Evolutionary conservation across 2,113 vertebrate genomes (phyloP).

Genomic region (Enhydra lutris): DNA sequence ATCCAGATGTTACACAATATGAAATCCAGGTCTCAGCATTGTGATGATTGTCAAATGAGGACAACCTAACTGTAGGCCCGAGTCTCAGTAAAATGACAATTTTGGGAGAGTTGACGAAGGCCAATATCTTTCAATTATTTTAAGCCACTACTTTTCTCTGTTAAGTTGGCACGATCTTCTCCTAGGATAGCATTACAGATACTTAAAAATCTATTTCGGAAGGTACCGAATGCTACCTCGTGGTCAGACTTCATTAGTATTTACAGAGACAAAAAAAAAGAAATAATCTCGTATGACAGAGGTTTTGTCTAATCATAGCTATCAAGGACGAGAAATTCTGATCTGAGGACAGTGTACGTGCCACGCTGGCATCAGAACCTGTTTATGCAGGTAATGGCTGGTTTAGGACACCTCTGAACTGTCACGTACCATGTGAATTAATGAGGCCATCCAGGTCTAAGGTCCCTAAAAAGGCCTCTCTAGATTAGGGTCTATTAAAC

Average conservation of each 20-base stretch:
- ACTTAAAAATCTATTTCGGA: background rate
- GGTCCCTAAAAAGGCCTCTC: constrained; percentile 78
- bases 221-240: background rate
- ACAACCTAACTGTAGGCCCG: constrained; percentile 27
- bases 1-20: constrained; percentile 74
- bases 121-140: constrained; percentile 40
- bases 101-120: background rate
- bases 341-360: constrained; percentile 62
- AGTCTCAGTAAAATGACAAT: constrained; percentile 1
- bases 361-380: constrained; percentile 53
- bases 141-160: background rate
- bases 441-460: constrained; percentile 81
- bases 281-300: background rate
- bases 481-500: constrained; percentile 81
- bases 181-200: background rate
- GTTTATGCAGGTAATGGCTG: constrained; percentile 77
- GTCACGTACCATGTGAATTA: constrained; percentile 82
- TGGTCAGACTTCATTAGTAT: background rate
- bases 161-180: background rate
- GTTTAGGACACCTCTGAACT: constrained; percentile 82
- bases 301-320: constrained; percentile 44
- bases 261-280: constrained; percentile 32
- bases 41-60: constrained; percentile 61
- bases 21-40: constrained; percentile 48
- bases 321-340: constrained; percentile 48